A percentile compares a stretch with the other conserved stretches of the same genome.
Conservation (phyloP, 1,140 invertebrate genomes). For the Lasioglossum albipes region DNA sequence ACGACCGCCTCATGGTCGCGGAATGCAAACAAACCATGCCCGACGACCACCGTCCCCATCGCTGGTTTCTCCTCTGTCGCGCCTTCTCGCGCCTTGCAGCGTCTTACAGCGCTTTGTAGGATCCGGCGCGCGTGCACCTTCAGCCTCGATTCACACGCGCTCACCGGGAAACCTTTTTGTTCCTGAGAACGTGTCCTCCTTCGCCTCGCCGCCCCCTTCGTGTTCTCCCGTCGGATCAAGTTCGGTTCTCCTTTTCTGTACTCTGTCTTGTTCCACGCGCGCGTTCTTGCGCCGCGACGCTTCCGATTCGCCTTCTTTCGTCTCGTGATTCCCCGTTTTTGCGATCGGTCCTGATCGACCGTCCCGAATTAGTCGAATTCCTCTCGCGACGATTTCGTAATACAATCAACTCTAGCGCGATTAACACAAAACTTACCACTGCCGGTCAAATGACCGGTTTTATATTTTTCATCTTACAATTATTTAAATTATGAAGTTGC, state of each 20-base stretch:
- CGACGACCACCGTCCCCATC: conserved; percentile 30
- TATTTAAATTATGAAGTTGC: too few relatives aligned
- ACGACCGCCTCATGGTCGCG: conserved; percentile 52
- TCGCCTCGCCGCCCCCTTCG: too few relatives aligned
- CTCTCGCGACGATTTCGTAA: conserved; percentile 17
- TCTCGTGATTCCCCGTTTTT: too few relatives aligned
- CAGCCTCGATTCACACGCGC: conserved; percentile 57
- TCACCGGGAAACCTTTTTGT: conserved; percentile 18
- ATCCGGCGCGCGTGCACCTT: conserved; percentile 44
- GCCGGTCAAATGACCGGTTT: too few relatives aligned
- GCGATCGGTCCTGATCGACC: too few relatives aligned
- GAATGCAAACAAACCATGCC: conserved; percentile 65
- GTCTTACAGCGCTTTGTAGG: conserved; percentile 36
- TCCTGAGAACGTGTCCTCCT: conserved; percentile 6
- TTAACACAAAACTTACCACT: too few relatives aligned
- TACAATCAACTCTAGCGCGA: background rate
- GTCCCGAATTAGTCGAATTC: too few relatives aligned
- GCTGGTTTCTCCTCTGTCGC: conserved; percentile 53
- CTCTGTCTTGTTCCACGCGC: background rate
- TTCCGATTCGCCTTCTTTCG: conserved; percentile 6
- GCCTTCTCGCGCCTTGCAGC: conserved; percentile 27
- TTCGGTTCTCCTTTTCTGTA: conserved; percentile 16
- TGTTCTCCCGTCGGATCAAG: conserved; percentile 15
- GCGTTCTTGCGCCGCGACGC: background rate
- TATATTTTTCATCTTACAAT: too few relatives aligned